phyloP scores from a whole-genome alignment of 2,888 invertebrate genomes.

The Thyatira batis region DNA sequence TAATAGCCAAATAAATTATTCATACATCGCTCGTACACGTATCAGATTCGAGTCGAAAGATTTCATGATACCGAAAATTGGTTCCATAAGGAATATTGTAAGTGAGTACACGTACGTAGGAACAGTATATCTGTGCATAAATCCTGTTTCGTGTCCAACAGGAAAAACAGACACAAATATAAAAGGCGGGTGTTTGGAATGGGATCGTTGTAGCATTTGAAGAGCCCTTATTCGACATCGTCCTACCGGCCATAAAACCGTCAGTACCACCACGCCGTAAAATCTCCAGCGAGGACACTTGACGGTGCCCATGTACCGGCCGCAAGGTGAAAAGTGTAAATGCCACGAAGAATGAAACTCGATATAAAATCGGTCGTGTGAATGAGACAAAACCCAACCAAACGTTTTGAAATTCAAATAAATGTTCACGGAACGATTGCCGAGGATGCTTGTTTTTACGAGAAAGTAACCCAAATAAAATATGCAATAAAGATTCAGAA shows the following conservation, averaged over 20 bases:
- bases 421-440: constrained; percentile 27
- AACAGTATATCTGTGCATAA: constrained; percentile 27
- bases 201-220: constrained; percentile 52
- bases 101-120: constrained; percentile 23
- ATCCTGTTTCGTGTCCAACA: constrained; percentile 35
- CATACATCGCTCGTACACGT: constrained; percentile 49
- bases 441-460: constrained; percentile 31
- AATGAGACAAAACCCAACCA: not conserved
- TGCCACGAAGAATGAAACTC: constrained; percentile 17
- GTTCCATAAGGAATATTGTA: constrained; percentile 35
- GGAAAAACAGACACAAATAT: constrained; percentile 41
- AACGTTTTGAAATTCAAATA: not conserved
- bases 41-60: constrained; percentile 51
- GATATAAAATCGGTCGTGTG: constrained; percentile 22
- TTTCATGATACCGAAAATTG: constrained; percentile 54
- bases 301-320: constrained; percentile 31
- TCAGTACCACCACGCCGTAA: constrained; percentile 64
- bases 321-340: constrained; percentile 44
- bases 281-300: constrained; percentile 56
- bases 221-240: constrained; percentile 54
- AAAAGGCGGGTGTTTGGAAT: constrained; percentile 46
- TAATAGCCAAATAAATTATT: constrained; percentile 68
- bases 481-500: constrained; percentile 37
- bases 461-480: constrained; percentile 40
- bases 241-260: constrained; percentile 65